Evolutionary conservation across 2,113 vertebrate genomes (phyloP), one percentile per base, ranked within the genome.

Genomic region (Eurypyga helias): DNA sequence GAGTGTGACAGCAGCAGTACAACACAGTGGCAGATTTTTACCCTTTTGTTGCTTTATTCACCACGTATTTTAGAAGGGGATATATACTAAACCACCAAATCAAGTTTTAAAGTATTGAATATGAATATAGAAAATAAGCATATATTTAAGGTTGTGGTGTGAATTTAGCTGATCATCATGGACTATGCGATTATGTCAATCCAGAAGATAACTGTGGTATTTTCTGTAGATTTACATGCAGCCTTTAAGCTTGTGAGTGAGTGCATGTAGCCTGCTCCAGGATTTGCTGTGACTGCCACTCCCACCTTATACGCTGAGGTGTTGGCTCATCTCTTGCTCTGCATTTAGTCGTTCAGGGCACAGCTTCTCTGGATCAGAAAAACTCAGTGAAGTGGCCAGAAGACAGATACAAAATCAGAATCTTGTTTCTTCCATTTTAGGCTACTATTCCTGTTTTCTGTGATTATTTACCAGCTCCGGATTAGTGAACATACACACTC

Each of bases 251-350:
- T 89, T 34, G 55, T 87, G 80, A 71, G 34, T 55, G 65, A 52
- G 29, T n/a, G 91, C 76, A 14, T 6, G 5, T 19, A 54, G 49
- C 43, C 8, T 0, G 7, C 51, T 79, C 54, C 85, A 82, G 45
- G 19, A 34, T 81, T 87, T 90, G 31, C 64, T 61, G 13, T 38
- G 76, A 14, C 65, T 70, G 75, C 34, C 6, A 4, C 67, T 66
- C 45, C 43, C 2, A 13, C 20, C 15, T 61, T 57, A 33, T 0
- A 1, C 29, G 8, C 28, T 0, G 0, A 75, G 48, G 31, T 0
- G 1, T 41, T 79, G 57, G 55, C 31, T 60, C 10, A 6, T 69
- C 34, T 36, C 31, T 89, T 92, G 52, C 16, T 90, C 28, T 13
- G 18, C 4, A 4, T 79, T n/a, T 60, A 38, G 28, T 71, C 89